phyloP scores from a whole-genome alignment of 2,888 invertebrate genomes.

The Abscondita cerata region DNA sequence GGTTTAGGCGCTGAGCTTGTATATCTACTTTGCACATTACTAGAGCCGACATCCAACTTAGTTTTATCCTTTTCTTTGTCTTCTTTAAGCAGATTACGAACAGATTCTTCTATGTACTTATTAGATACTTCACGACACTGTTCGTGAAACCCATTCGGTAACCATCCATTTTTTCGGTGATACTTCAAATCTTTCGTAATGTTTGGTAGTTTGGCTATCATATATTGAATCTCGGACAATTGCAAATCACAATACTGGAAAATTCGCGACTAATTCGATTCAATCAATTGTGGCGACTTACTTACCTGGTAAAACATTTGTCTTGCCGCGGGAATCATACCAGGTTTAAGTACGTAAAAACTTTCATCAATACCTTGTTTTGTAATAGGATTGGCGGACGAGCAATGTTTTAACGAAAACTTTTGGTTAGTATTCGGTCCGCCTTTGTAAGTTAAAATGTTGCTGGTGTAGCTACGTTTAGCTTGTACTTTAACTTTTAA shows the following conservation, averaged over 20 bases:
- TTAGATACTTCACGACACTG: conserved; percentile 77
- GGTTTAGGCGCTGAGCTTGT: neutral
- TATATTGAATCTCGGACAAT: conserved; percentile 79
- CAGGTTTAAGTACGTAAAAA: conserved; percentile 70
- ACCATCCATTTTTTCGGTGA: conserved; percentile 80
- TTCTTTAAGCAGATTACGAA: conserved; percentile 55
- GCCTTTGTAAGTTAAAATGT: conserved; percentile 53
- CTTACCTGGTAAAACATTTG: conserved; percentile 89
- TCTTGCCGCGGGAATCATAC: conserved; percentile 77
- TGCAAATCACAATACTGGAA: conserved; percentile 81
- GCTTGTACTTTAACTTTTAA: conserved; percentile 61
- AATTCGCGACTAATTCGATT: no score
- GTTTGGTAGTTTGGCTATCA: conserved; percentile 72
- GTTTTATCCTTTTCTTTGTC: conserved; percentile 44
- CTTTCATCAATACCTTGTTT: conserved; percentile 56
- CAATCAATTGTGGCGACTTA: conserved; percentile 16
- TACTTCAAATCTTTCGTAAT: conserved; percentile 66
- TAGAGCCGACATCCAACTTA: conserved; percentile 19
- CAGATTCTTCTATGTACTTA: conserved; percentile 65
- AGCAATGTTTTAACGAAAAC: conserved; percentile 34
- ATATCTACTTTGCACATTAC: conserved; percentile 26
- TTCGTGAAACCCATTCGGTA: conserved; percentile 73
- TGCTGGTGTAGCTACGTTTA: conserved; percentile 60
- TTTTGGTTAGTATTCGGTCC: conserved; percentile 42
- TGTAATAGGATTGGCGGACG: conserved; percentile 44